Evolutionary conservation across 2,113 vertebrate species (phyloP).

Genomic region (Dissostichus mawsoni): DNA sequence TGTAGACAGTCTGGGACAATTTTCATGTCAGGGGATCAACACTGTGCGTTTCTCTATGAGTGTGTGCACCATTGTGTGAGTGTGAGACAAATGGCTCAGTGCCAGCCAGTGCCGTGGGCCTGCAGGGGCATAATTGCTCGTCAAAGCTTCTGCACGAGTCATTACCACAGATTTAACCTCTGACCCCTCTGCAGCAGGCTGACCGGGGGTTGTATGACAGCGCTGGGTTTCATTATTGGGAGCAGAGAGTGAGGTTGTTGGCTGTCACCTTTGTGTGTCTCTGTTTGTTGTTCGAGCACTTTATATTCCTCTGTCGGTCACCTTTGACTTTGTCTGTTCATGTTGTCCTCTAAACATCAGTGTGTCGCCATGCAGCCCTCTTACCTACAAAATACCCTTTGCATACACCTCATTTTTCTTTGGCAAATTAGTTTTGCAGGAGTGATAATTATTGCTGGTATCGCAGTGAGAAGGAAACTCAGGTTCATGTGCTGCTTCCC

Average conservation of each 20-base stretch:
- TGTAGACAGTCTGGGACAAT: conserved; percentile 10
- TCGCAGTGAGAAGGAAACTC: not conserved
- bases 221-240: conserved; percentile 30
- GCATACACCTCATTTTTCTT: not conserved
- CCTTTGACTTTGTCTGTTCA: conserved; percentile 8
- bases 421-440: not conserved
- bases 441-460: not conserved
- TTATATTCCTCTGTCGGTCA: not conserved
- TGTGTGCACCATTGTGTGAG: conserved; percentile 14
- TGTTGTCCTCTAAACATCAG: not conserved
- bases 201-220: conserved; percentile 27
- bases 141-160: conserved; percentile 72
- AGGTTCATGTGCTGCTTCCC: not conserved
- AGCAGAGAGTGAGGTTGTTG: conserved; percentile 20
- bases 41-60: conserved; percentile 10
- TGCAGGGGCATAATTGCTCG: conserved; percentile 69
- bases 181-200: conserved; percentile 44
- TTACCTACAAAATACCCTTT: not conserved
- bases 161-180: conserved; percentile 74
- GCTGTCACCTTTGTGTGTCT: conserved; percentile 30
- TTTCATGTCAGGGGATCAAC: conserved; percentile 3
- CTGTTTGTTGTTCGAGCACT: conserved; percentile 13
- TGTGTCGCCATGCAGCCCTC: not conserved
- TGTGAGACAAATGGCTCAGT: conserved; percentile 40
- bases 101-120: conserved; percentile 47